A percentile compares a stretch with the other conserved stretches of the same genome.
phyloP scores from a whole-genome alignment of 2,888 invertebrate species.

The Noctua fimbriata region DNA sequence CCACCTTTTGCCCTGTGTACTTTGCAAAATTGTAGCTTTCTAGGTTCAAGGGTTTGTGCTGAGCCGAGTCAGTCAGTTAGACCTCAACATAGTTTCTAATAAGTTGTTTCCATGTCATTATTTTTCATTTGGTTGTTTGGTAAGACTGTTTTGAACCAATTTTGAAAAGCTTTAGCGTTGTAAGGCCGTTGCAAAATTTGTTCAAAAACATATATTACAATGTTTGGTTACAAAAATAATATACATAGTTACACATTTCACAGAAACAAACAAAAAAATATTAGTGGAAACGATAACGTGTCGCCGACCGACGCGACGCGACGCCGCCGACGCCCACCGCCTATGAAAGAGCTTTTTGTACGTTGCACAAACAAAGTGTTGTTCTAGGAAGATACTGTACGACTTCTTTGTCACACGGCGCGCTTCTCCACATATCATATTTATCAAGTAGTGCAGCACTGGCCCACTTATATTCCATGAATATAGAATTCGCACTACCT shows the following conservation, averaged over 20 bases:
- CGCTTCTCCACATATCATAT: conserved; percentile 61
- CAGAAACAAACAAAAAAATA: conserved; percentile 47
- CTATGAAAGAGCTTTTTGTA: conserved; percentile 76
- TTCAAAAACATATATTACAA: not conserved
- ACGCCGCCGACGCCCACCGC: conserved; percentile 49
- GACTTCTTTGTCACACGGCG: conserved; percentile 75
- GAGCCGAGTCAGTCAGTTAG: not conserved
- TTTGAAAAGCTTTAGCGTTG: not conserved
- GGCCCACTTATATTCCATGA: conserved; percentile 67
- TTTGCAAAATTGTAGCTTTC: not conserved
- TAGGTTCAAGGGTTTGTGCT: not conserved
- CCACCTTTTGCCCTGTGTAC: not conserved
- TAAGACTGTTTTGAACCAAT: not conserved
- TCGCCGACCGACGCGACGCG: conserved; percentile 55
- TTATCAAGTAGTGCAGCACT: conserved; percentile 67
- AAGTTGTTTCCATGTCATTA: not conserved
- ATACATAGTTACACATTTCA: conserved; percentile 24
- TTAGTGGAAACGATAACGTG: conserved; percentile 65
- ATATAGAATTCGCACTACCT: conserved; percentile 50
- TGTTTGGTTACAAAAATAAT: not conserved
- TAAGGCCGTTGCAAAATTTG: not conserved
- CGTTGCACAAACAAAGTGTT: conserved; percentile 73
- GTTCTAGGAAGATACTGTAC: conserved; percentile 81
- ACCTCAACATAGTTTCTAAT: not conserved
- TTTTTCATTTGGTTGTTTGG: not conserved